A percentile compares a stretch with the other conserved stretches of the same genome.
Conservation (phyloP, 2,797 vertebrate species). For the Etheostoma nigrum region DNA sequence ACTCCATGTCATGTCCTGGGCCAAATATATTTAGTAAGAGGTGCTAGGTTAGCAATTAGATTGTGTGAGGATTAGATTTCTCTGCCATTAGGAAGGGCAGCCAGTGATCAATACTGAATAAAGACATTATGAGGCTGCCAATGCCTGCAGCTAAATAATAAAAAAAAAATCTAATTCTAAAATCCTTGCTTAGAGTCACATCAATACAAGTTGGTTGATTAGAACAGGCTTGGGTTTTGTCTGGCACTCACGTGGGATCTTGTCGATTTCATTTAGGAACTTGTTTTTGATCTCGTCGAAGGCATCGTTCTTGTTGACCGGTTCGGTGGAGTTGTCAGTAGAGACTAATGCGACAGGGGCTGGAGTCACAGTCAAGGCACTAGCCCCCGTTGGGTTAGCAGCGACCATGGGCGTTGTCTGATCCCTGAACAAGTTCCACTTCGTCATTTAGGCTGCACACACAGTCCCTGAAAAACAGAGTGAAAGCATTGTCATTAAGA, state of each 20-base stretch:
- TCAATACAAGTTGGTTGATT: slow-evolving; percentile 51
- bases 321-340: slow-evolving; percentile 89
- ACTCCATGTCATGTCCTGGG: slow-evolving; percentile 61
- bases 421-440: slow-evolving; percentile 84
- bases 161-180: slow-evolving; percentile 72
- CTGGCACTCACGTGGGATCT: slow-evolving; percentile 92
- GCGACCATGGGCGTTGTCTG: slow-evolving; percentile 84
- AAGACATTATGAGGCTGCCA: slow-evolving; percentile 73
- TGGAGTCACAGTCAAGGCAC: slow-evolving; percentile 77
- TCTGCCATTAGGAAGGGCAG: slow-evolving; percentile 72
- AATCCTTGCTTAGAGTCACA: slow-evolving; percentile 63
- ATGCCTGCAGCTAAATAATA: slow-evolving; percentile 67
- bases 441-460: slow-evolving; percentile 80
- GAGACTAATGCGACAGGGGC: slow-evolving; percentile 79
- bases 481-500: neutral
- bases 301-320: slow-evolving; percentile 88
- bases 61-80: slow-evolving; percentile 76
- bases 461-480: slow-evolving; percentile 69
- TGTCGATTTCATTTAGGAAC: slow-evolving; percentile 95
- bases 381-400: slow-evolving; percentile 80
- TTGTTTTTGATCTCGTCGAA: slow-evolving; percentile 93
- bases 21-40: slow-evolving; percentile 74
- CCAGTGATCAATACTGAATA: slow-evolving; percentile 79
- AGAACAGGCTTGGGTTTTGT: slow-evolving; percentile 29
- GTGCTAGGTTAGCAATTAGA: slow-evolving; percentile 76